These are phyloP conservation scores for Thryonomys swinderianus DNA, from an alignment of 2,113 vertebrate species.

Conservation along the genomic window DNA sequence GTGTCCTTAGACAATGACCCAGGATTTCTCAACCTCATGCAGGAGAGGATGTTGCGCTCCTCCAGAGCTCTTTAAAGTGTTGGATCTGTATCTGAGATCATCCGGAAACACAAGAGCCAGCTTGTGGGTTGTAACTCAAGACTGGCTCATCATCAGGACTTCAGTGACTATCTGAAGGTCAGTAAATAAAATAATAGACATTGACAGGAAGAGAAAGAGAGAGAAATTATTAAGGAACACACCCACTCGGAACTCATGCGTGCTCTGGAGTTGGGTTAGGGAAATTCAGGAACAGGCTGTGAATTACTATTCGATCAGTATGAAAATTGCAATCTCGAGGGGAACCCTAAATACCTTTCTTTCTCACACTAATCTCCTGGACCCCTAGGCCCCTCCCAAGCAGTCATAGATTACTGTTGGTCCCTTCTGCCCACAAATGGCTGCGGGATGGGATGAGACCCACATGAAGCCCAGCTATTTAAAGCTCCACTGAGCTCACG, in stretches of 20 bases:
- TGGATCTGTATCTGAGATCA: too few species aligned
- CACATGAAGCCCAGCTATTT: not conserved
- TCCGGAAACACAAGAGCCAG: too few species aligned
- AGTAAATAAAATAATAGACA: not conserved
- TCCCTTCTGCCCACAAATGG: not conserved
- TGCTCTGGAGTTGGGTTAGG: not conserved
- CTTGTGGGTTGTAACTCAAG: too few species aligned
- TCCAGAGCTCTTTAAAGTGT: too few species aligned
- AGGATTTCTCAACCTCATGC: too few species aligned
- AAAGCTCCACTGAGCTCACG: not conserved
- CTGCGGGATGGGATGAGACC: not conserved
- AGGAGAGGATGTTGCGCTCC: too few species aligned
- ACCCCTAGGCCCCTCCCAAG: not conserved
- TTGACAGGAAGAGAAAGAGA: not conserved
- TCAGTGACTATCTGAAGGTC: not conserved
- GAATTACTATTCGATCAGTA: not conserved
- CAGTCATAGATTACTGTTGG: not conserved
- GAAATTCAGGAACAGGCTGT: not conserved
- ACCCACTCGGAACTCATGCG: not conserved
- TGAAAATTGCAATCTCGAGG: not conserved
- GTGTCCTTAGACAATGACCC: too few species aligned
- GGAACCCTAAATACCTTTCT: not conserved
- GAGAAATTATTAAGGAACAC: not conserved
- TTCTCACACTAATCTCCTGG: not conserved
- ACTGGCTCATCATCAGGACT: too few species aligned